Base-by-base conservation (phyloP, 2,113 vertebrate genomes). In the Gallinago undulata region DNA sequence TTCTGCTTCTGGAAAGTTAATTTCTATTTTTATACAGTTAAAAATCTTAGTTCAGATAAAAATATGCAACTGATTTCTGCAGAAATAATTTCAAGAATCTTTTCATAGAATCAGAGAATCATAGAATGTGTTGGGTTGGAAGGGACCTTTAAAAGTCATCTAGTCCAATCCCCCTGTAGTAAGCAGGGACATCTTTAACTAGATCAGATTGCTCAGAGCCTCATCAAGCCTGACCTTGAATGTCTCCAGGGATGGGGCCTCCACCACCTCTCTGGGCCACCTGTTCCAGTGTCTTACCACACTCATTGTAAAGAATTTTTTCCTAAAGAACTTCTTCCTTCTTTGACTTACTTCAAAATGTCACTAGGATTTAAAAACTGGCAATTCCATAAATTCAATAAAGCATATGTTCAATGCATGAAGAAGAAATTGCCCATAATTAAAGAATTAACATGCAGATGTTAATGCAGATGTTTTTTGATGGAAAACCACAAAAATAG, bases 341-440 rank as follows among this genome's bases (percentile, higher is more conserved):
- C 51, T 53, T 90, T 90, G 30, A 92, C 33, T 82, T 56, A 21
- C 8, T 93, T 74, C 30, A 50, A 62, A 13, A n/a, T 88, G 31
- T 53, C 74, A 72, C 11, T 70, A 73, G 56, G 24, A 84, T 77
- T 94, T 83, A 60, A 78, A 94, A 95, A 68, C 15, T 9, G 47
- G 25, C 67, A 50, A 89, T 74, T 78, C 24, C 66, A 39, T 86
- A n/a, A 77, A 69, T 73, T 74, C 80, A 80, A 35, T 93, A 57
- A 86, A 74, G 7, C 74, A 19, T 77, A 74, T 59, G 55, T 33
- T 86, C 47, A 67, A 23, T 27, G 14, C 30, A 77, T 30, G 30
- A 94, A 95, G 35, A 60, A 62, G n/a, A 93, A 92, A 87, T 55
- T 73, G 47, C 73, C 27, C 33, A 74, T 45, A 86, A 94, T 59